These are phyloP conservation scores for Ceyx margarethae DNA, from an alignment of 2,113 vertebrate genomes.

Conservation along the genomic window DNA sequence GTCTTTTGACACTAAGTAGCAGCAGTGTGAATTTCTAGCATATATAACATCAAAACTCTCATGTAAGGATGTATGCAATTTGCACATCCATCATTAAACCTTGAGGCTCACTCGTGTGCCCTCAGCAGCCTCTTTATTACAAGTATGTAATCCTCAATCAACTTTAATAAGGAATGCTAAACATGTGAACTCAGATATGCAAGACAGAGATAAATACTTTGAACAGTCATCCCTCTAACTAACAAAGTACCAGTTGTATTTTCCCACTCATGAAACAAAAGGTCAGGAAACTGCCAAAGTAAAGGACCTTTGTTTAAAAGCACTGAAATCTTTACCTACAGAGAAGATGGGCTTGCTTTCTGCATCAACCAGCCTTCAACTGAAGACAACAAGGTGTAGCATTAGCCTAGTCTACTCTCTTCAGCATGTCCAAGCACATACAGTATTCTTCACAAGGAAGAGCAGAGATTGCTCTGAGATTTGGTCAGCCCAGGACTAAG, in stretches of 20 bases:
- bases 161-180: not conserved
- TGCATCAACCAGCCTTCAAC: not conserved
- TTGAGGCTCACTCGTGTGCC: not conserved
- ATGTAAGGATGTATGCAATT: not conserved
- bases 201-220: not conserved
- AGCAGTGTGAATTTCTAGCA: not conserved
- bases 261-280: not conserved
- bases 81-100: not conserved
- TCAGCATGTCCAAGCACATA: not conserved
- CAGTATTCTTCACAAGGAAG: not conserved
- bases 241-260: not conserved
- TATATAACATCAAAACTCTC: not conserved
- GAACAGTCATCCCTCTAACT: not conserved
- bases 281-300: not conserved
- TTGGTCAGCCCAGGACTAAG: not conserved
- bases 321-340: not conserved
- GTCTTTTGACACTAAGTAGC: not conserved
- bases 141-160: not conserved
- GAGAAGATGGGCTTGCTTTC: not conserved
- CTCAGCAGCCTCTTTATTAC: not conserved
- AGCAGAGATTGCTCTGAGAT: not conserved
- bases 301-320: not conserved
- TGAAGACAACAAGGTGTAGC: not conserved
- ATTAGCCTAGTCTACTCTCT: not conserved
- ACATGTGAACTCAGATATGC: not conserved